Evolutionary conservation across 2,888 invertebrate genomes (phyloP).

Genomic region (Torymus aiolomorphi): DNA sequence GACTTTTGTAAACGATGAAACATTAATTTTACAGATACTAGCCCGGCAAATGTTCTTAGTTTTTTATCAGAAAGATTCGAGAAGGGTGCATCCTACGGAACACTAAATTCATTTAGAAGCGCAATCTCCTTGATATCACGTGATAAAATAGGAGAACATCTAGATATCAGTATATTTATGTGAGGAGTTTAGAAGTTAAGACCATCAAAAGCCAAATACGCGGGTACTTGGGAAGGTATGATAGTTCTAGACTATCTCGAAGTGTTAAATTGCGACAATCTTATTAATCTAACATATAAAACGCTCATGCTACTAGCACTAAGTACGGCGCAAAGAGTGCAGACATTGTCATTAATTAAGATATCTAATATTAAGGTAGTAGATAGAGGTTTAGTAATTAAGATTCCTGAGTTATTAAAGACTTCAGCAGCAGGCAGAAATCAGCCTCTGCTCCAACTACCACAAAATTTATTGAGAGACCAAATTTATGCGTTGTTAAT

Average conservation of each 20-base stretch:
- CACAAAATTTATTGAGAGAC: conserved; percentile 29
- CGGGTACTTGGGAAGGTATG: conserved; percentile 43
- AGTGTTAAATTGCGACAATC: conserved; percentile 29
- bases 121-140: conserved; percentile 48
- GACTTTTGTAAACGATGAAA: too few relatives aligned
- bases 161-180: conserved; percentile 45
- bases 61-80: conserved; percentile 6
- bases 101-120: conserved; percentile 40
- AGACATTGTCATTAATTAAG: conserved; percentile 46
- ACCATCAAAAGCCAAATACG: conserved; percentile 44
- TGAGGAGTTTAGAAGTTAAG: conserved; percentile 32
- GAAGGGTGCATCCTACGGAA: conserved; percentile 38
- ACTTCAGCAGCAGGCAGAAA: conserved; percentile 43
- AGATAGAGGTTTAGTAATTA: conserved; percentile 40
- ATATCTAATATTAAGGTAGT: conserved; percentile 42
- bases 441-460: conserved; percentile 44
- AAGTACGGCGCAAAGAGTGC: neutral
- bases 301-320: neutral
- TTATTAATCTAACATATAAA: conserved; percentile 47
- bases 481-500: neutral
- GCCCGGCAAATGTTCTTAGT: too few relatives aligned
- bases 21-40: too few relatives aligned
- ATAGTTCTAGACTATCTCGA: conserved; percentile 31
- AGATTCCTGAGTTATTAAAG: conserved; percentile 51
- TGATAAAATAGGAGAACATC: conserved; percentile 39